Evolutionary conservation across 2,113 vertebrate genomes (phyloP), one percentile per base, ranked within the genome.

Genomic region (Oreochromis niloticus): DNA sequence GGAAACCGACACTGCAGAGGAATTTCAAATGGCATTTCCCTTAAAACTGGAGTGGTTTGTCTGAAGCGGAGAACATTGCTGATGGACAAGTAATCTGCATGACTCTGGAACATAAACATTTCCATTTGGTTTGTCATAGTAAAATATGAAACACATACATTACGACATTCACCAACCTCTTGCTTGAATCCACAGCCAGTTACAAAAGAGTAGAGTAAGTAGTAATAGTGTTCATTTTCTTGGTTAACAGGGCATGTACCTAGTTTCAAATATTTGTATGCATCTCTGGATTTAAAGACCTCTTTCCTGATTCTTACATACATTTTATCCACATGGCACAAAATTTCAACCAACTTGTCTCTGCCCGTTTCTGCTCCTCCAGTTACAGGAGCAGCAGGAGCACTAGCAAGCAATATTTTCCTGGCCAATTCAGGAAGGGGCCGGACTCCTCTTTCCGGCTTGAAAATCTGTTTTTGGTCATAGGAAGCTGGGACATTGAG

Each of bases 281-380:
- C 92, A 0, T 87, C 5, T 1, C 0, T 24, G 6, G 59, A 78
- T 2, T 32, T 87, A 30, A 96, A 95, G 0, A 93, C 1, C 1
- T 71, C 41, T 81, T 52, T 95, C 12, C 9, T 83, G 66, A 96
- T 27, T 82, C 93, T 89, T 6, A 96, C 93, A 41, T 95, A 91
- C 2, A 97, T 89, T 59, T 93, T 91, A 73, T 96, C 94, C 68
- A 95, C 1, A 30, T 94, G 91, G 55, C 96, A 96, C 71, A 93
- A 17, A 1, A 95, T 4, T 24, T 95, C 92, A 7, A 95, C 8
- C 2, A 6, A 0, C 2, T 50, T 16, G 2, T 4, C 1, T 8
- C 17, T 24, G 6, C 27, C 2, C 3, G n/a, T 2, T 52, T 78
- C 73, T 17, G n/a, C 5, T 12, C 2, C 2, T 17, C 2, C 2